Base-by-base conservation (phyloP, 1,140 invertebrate species). In the Caerostris darwini region DNA sequence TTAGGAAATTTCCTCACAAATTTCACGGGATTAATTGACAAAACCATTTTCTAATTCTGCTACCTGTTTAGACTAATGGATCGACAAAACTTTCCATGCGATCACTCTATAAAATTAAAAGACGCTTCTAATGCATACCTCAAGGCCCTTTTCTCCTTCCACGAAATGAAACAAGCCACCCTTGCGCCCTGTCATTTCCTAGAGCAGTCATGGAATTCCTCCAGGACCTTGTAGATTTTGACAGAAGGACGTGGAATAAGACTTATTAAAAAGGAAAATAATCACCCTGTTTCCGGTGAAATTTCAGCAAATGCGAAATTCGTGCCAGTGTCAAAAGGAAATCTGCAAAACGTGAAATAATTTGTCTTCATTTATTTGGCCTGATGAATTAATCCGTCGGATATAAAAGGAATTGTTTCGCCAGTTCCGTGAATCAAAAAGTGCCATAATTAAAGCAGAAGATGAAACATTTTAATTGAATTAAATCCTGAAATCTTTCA, bases 51-150 rank as follows among this genome's bases (percentile, higher is more conserved):
- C 12, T 34, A 34, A 3, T 77, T 14, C 12, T 77, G 8, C 71
- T 34, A 34, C 34, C 12, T 53, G 71, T 77, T 77, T 53, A 77
- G 12, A 77, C 34, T 77, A 77, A 77, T 77, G 71, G 50, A 50
- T 10, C 71, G 71, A 77, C 71, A 77, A 77, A 77, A 77, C 34
- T 77, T 77, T 53, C 71, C 71, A 77, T 12, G 10, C 53, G 71
- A 77, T 77, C 71, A 34, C 71, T 77, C 8, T 50, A 77, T 77
- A 77, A 77, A 77, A 77, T 77, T 77, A 77, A 77, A 77, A 77
- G 71, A 50, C 71, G 12, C 67, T 53, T 34, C 53, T 77, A 77
- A 77, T 77, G 14, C 71, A 14, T 77, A 14, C 69, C 34, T 77
- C 53, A 77, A 77, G 53, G 50, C 71, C 10, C 53, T 77, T 77